Evolutionary conservation across 2,888 invertebrate species (phyloP), one percentile per base, ranked within the genome.

Genomic region (Tromatobia lineatoria): DNA sequence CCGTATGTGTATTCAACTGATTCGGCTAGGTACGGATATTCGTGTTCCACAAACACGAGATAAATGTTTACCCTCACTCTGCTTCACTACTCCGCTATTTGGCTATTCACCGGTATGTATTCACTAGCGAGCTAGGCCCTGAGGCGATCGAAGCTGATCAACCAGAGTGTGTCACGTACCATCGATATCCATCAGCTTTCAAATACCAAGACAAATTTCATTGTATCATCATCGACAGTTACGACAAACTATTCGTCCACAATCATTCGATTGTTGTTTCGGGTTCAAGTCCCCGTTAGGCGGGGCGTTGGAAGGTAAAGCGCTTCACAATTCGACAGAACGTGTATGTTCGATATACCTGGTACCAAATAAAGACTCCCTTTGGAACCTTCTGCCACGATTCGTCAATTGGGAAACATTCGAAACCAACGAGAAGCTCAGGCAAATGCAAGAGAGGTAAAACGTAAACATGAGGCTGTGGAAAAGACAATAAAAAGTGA

Each of bases 41-140:
- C 70, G 76, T 18, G 67, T 69, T 69, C 34, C 66, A 13, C 70
- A 50, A 70, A 69, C 77, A 50, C 45, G 57, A 70, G 59, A 61
- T 47, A 61, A 78, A 78, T 70, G 77, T 78, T 78, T 47, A 23
- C 25, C 42, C 54, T 59, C 47, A 8, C 59, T 34, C 29, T 70
- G 20, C 29, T 15, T 57, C 70, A 25, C 69, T 10, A 23, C 29
- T 4, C 47, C 47, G 34, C 11, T 23, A 25, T 57, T 42, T 23
- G 50, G 47, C 71, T 15, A 45, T 59, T 23, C 59, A 18, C 23
- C 73, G 25, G 61, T 45, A 52, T 64, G 50, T 50, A 50, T 75
- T 61, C 61, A 64, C 57, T 15, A 15, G 25, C 42, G 25, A 11
- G 34, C 8, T n/a, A 25, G 20, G 0, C 71, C 38, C 42, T 38